Evolutionary conservation across 30 jellyfish, hydroid and myxozoan species (phyloP).

Genomic region (Turritopsis dohrnii): DNA sequence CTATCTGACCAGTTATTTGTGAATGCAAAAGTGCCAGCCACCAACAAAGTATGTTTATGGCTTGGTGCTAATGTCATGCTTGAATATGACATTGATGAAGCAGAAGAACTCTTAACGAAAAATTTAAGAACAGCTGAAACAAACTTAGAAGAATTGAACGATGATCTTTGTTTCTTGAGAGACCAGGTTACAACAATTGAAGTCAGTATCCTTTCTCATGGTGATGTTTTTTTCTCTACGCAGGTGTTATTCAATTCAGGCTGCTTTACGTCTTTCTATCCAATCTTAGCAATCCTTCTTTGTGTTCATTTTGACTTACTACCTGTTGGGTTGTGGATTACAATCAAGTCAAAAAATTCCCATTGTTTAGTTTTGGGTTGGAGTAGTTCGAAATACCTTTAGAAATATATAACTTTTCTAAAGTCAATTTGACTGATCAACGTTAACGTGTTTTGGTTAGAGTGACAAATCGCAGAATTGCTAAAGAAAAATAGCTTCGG

Average conservation of each 20-base stretch:
- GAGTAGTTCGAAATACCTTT: no score
- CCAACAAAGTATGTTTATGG: slow-evolving; percentile 91
- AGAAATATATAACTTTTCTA: no score
- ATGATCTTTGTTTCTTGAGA: slow-evolving; percentile 66
- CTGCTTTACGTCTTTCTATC: background rate
- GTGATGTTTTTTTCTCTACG: background rate
- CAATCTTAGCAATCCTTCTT: no score
- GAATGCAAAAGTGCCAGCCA: slow-evolving; percentile 83
- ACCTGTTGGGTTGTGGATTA: no score
- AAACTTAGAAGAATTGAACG: slow-evolving; percentile 55
- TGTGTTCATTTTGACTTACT: no score
- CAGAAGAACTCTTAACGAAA: slow-evolving; percentile 55
- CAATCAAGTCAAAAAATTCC: no score
- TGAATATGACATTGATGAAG: slow-evolving; percentile 91
- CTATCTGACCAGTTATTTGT: slow-evolving; percentile 86
- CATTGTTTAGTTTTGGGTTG: no score
- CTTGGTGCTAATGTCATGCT: slow-evolving; percentile 98
- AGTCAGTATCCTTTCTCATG: slow-evolving; percentile 90
- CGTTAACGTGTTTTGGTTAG: no score
- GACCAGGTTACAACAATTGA: slow-evolving; percentile 95
- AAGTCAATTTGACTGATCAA: no score
- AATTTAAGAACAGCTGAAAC: slow-evolving; percentile 67
- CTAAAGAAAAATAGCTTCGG: no score
- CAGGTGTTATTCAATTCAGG: background rate
- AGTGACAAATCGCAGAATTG: no score